Evolutionary conservation across 2,888 invertebrate species (phyloP).

Genomic region (Polietes domitor): DNA sequence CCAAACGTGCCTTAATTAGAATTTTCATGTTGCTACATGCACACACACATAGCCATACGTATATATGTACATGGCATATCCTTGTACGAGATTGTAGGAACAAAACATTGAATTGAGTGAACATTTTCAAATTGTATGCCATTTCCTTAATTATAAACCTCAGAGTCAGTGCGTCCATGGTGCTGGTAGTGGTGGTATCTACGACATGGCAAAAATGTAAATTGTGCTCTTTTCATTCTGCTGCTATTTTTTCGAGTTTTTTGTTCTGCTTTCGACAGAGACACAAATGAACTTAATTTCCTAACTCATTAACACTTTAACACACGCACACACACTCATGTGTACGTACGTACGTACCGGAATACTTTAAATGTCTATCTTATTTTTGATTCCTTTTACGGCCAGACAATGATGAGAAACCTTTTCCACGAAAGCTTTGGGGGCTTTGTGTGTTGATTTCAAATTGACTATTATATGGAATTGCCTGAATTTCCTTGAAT

Average conservation of each 20-base stretch:
- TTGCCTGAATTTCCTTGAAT: background rate
- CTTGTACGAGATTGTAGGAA: background rate
- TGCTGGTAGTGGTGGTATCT: slow-evolving; percentile 15
- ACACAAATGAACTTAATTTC: slow-evolving; percentile 64
- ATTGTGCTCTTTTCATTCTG: slow-evolving; percentile 44
- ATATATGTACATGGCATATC: background rate
- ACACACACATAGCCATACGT: background rate
- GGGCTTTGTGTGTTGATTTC: slow-evolving; percentile 19
- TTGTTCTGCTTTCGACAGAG: slow-evolving; percentile 18
- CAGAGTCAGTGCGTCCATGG: background rate
- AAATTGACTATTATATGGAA: background rate
- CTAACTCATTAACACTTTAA: slow-evolving; percentile 64
- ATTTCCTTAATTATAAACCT: slow-evolving; percentile 51
- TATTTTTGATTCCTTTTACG: background rate
- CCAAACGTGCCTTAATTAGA: slow-evolving; percentile 61
- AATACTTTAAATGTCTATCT: slow-evolving; percentile 45
- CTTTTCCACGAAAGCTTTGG: background rate
- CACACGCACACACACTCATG: no score
- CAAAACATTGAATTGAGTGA: slow-evolving; percentile 42
- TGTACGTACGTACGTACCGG: background rate
- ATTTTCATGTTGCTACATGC: slow-evolving; percentile 22
- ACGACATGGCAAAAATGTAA: slow-evolving; percentile 34
- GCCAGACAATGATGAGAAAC: background rate
- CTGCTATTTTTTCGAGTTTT: background rate
- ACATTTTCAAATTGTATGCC: slow-evolving; percentile 35